Percentiles rank a stretch among this genome's conserved stretches.
These are phyloP conservation scores for Acanthopagrus latus DNA, from an alignment of 2,797 vertebrate genomes.

Conservation along the genomic window DNA sequence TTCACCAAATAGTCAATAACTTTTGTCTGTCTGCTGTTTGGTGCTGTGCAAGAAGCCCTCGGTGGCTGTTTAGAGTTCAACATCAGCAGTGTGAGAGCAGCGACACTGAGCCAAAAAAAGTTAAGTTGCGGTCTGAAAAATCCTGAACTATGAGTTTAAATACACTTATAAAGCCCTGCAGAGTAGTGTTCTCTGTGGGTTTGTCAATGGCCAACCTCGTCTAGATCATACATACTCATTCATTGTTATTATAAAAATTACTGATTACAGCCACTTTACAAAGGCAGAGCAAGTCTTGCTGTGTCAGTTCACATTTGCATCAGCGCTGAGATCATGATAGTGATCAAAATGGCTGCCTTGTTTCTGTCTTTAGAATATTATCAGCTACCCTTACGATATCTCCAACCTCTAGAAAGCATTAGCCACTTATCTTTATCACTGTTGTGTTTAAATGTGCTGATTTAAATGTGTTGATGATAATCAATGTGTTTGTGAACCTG, in stretches of 20 bases:
- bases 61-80: not conserved
- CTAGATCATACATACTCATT: not conserved
- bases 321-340: not conserved
- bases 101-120: not conserved
- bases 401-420: conserved; percentile 24
- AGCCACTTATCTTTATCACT: conserved; percentile 45
- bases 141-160: not conserved
- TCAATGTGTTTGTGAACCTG: conserved; percentile 48
- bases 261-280: not conserved
- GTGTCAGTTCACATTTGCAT: not conserved
- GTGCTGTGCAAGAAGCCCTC: not conserved
- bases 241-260: conserved; percentile 1
- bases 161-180: not conserved
- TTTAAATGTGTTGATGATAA: conserved; percentile 53
- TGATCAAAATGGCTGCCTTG: not conserved
- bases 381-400: conserved; percentile 10
- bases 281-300: not conserved
- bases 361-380: conserved; percentile 7
- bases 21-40: not conserved
- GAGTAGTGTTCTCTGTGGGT: not conserved
- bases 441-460: conserved; percentile 38
- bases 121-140: not conserved
- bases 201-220: not conserved
- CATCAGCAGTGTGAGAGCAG: not conserved
- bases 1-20: not conserved